A percentile compares a stretch with the other conserved stretches of the same genome.
Evolutionary conservation across 2,113 vertebrate species (phyloP).

Genomic region (Strix uralensis): DNA sequence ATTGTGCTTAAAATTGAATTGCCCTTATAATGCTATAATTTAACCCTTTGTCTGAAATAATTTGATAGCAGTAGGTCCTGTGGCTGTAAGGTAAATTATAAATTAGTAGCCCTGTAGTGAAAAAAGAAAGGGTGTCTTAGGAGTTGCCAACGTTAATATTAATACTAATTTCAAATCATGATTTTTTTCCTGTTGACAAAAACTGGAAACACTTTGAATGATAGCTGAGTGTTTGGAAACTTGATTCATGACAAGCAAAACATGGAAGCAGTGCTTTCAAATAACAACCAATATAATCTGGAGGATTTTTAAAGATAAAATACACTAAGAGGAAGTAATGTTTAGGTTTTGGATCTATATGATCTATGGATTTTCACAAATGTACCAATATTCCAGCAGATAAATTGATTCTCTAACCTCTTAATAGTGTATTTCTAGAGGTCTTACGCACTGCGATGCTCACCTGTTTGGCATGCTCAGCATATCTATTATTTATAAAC

Average conservation of each 20-base stretch:
- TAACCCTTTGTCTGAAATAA: not conserved
- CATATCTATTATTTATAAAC: not conserved
- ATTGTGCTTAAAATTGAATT: not conserved
- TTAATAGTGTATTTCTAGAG: not conserved
- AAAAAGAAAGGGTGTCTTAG: not conserved
- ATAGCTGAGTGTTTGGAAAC: not conserved
- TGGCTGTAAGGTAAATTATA: not conserved
- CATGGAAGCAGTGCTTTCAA: not conserved
- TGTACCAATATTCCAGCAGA: not conserved
- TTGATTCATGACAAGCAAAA: not conserved
- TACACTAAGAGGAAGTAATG: not conserved
- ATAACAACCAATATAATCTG: not conserved
- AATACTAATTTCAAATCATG: not conserved
- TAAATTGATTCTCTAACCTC: not conserved
- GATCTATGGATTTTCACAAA: not conserved
- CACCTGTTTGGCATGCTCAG: not conserved
- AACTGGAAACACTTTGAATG: not conserved
- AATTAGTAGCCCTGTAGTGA: not conserved
- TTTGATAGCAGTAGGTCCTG: not conserved
- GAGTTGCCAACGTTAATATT: not conserved
- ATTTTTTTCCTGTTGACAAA: not conserved
- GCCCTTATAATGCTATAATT: not conserved
- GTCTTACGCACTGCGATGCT: not conserved
- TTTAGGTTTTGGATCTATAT: not conserved
- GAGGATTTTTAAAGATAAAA: not conserved